These are phyloP conservation scores for Heliconius himera DNA, from an alignment of 1,140 invertebrate species.

Conservation along the genomic window DNA sequence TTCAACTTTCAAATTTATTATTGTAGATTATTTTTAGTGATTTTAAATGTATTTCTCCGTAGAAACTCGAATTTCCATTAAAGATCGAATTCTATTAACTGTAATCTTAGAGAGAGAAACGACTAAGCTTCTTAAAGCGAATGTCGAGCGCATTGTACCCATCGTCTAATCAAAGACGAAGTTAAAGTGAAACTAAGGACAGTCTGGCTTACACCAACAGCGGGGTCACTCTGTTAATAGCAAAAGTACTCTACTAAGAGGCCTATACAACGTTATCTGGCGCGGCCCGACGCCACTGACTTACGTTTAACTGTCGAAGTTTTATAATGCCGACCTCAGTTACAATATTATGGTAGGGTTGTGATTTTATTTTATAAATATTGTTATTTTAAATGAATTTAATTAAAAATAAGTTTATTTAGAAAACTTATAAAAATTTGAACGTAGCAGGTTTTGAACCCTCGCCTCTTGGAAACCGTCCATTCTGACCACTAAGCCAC, in stretches of 20 bases:
- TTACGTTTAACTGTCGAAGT: conserved; percentile 79
- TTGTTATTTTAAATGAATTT: background rate
- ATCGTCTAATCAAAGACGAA: conserved; percentile 45
- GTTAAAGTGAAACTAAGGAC: conserved; percentile 38
- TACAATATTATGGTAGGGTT: conserved; percentile 38
- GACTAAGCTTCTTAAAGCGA: conserved; percentile 43
- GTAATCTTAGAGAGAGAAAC: conserved; percentile 31
- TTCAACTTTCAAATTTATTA: no score
- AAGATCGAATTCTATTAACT: conserved; percentile 37
- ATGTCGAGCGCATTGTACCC: conserved; percentile 44
- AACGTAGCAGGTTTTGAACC: no score
- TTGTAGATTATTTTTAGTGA: background rate
- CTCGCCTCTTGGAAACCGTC: no score
- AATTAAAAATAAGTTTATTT: no score
- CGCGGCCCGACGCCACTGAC: conserved; percentile 60
- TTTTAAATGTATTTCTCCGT: background rate
- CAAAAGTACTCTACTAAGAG: conserved; percentile 64
- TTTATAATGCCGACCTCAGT: conserved; percentile 70
- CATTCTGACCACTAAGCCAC: no score
- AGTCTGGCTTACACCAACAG: conserved; percentile 46
- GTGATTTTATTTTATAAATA: conserved; percentile 12
- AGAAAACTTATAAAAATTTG: no score
- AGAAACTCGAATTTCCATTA: background rate
- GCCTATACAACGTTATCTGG: conserved; percentile 71
- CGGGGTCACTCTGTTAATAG: conserved; percentile 67